A percentile compares a stretch with the other conserved stretches of the same genome.
Conservation (phyloP, 2,113 vertebrate genomes). For the Asarcornis scutulata region DNA sequence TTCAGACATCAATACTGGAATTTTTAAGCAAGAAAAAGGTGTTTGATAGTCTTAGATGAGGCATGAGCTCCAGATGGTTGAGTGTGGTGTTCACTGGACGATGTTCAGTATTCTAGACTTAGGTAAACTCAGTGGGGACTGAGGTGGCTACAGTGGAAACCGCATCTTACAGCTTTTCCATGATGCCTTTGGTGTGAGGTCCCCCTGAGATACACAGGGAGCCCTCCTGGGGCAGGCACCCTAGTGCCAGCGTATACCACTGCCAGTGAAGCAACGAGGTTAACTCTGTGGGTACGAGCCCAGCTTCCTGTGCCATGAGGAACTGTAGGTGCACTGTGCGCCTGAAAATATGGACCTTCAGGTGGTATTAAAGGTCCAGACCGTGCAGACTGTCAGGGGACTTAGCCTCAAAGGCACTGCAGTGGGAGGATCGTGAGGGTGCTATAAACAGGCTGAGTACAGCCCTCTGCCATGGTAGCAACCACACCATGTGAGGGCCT, state of each 20-base stretch:
- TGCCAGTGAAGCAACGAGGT: background rate
- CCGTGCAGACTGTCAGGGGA: background rate
- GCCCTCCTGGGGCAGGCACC: accelerated
- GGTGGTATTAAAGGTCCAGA: background rate
- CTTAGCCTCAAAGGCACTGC: background rate
- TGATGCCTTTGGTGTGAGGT: background rate
- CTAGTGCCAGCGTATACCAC: accelerated
- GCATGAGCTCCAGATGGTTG: background rate
- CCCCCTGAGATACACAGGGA: background rate
- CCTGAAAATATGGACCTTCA: background rate
- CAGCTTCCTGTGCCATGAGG: background rate
- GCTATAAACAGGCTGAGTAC: background rate
- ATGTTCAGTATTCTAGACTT: background rate
- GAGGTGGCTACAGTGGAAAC: background rate
- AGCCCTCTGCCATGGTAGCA: background rate
- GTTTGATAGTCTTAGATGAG: background rate
- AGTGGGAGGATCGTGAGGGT: background rate
- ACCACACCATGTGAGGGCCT: background rate
- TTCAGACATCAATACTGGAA: background rate
- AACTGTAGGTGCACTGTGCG: no score
- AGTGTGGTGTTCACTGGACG: background rate
- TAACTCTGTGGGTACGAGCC: background rate
- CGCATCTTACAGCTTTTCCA: background rate
- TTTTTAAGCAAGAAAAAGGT: background rate
- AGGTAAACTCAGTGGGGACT: background rate